Evolutionary conservation across 2,797 vertebrate genomes (phyloP).

Genomic region (Onychomys arenicola): DNA sequence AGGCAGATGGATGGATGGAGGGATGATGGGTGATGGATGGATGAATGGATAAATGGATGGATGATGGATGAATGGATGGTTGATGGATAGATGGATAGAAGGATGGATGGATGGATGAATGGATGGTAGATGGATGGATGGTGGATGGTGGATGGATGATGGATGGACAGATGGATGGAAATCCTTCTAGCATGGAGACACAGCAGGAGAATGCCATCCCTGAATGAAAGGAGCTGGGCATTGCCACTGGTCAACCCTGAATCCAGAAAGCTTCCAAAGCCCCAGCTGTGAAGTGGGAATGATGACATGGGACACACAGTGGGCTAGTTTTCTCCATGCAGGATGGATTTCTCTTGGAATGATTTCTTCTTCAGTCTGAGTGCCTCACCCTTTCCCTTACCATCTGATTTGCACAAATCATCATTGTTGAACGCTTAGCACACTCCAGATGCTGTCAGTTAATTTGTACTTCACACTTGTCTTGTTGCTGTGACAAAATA

Average conservation of each 20-base stretch:
- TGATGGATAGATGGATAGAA: background rate
- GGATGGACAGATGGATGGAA: accelerated
- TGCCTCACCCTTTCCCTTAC: background rate
- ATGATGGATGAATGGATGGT: background rate
- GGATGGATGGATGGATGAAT: background rate
- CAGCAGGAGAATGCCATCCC: background rate
- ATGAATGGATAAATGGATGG: background rate
- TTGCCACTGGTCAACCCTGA: background rate
- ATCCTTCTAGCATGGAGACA: background rate
- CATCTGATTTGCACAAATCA: background rate
- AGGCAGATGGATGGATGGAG: background rate
- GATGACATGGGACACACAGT: background rate
- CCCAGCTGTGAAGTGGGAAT: background rate
- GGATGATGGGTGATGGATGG: background rate
- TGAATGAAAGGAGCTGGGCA: background rate
- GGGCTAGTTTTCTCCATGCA: background rate
- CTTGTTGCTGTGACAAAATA: background rate
- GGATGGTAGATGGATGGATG: background rate
- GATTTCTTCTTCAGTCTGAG: background rate
- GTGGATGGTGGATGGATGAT: background rate
- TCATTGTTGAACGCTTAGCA: background rate
- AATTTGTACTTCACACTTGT: background rate
- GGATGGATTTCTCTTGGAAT: background rate
- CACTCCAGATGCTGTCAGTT: background rate
- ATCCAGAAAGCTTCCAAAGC: background rate